A percentile compares a stretch with the other conserved stretches of the same genome.
phyloP scores from a whole-genome alignment of 1,140 invertebrate species.

The Caenorhabditis remanei region DNA sequence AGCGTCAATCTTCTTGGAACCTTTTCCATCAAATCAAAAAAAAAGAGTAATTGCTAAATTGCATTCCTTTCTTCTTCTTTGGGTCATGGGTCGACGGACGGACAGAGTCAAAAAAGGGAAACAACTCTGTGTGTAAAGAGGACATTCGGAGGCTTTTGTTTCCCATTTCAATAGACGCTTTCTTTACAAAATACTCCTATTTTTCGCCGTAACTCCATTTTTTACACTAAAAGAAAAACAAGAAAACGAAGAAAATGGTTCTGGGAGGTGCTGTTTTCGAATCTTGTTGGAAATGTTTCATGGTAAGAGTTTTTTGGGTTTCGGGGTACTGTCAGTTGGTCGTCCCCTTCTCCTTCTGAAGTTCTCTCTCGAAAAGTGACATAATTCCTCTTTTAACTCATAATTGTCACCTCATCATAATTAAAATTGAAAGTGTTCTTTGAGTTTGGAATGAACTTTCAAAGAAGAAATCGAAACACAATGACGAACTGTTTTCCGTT shows the following conservation, averaged over 20 bases:
- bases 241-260: not conserved
- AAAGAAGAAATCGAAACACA: no score
- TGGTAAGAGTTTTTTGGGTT: not conserved
- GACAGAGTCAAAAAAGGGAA: slow-evolving; percentile 4
- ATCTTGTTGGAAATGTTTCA: slow-evolving; percentile 19
- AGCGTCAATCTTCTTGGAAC: not conserved
- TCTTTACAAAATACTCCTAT: not conserved
- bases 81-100: not conserved
- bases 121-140: not conserved
- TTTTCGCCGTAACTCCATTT: not conserved
- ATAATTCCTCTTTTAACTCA: not conserved
- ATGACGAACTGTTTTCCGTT: no score
- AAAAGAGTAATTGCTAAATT: slow-evolving; percentile 26
- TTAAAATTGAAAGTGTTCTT: not conserved
- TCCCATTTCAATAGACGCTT: not conserved
- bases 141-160: slow-evolving; percentile 4
- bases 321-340: no score
- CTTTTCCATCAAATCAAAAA: not conserved
- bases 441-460: not conserved
- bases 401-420: no score
- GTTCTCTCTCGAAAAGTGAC: no score
- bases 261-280: slow-evolving; percentile 1
- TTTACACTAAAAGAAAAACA: not conserved
- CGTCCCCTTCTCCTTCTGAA: no score
- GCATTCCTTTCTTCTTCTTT: slow-evolving; percentile 15